Percentiles rank a stretch among this genome's conserved stretches.
phyloP scores from a whole-genome alignment of 2,113 vertebrate species.

The Nycticryphes semicollaris region DNA sequence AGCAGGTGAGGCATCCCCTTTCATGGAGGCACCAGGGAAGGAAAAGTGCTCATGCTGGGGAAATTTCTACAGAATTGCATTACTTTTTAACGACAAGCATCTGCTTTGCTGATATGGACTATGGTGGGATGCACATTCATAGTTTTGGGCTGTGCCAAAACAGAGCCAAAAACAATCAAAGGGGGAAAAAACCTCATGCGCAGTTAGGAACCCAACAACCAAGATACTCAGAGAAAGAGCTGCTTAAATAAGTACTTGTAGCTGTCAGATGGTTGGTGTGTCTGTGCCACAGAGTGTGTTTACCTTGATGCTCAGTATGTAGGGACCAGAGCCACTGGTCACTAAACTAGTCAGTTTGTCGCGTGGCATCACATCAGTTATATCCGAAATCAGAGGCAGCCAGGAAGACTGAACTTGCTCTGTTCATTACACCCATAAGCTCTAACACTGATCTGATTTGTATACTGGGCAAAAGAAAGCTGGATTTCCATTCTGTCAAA shows the following conservation, averaged over 20 bases:
- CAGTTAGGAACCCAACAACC: fast-evolving
- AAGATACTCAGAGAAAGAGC: neutral
- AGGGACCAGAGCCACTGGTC: neutral
- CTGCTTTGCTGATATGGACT: neutral
- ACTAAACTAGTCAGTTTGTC: neutral
- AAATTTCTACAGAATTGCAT: neutral
- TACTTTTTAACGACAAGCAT: neutral
- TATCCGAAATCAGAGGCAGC: neutral
- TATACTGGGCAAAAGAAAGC: neutral
- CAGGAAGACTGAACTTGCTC: neutral
- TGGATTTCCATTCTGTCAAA: neutral
- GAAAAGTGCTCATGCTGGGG: neutral
- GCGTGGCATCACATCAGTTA: neutral
- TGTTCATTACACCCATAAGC: neutral
- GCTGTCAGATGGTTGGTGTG: neutral
- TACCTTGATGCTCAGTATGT: neutral
- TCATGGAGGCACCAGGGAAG: neutral
- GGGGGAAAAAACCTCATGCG: neutral
- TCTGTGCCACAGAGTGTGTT: neutral
- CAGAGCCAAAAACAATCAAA: neutral
- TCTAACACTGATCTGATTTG: neutral
- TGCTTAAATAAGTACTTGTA: neutral
- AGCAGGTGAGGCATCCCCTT: fast-evolving
- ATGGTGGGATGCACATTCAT: fast-evolving
- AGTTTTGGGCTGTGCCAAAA: neutral